Evolutionary conservation across 2,888 invertebrate species (phyloP).

Genomic region (Drosophila subquinaria): DNA sequence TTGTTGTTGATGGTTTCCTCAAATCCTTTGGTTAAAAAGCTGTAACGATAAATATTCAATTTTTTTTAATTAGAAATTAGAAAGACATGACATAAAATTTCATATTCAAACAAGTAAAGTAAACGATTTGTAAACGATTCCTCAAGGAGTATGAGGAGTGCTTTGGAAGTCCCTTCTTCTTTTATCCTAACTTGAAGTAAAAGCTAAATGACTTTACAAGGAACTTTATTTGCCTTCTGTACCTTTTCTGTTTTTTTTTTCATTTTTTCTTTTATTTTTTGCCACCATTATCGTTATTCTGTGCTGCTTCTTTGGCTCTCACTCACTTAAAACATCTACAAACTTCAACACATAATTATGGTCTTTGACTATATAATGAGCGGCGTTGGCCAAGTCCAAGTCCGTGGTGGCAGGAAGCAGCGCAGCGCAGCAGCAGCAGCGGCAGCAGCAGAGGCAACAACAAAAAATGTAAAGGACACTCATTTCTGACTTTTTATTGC

Average conservation of each 20-base stretch:
- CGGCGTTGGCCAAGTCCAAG: conserved; percentile 68
- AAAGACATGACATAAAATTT: neutral
- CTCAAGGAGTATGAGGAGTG: conserved; percentile 13
- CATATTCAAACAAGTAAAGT: conserved; percentile 1
- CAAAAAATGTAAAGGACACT: conserved; percentile 75
- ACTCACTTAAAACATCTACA: conserved; percentile 71
- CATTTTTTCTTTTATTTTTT: conserved; percentile 9
- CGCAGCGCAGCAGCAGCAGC: conserved; percentile 19
- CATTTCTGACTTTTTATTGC: conserved; percentile 75
- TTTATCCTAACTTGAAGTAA: conserved; percentile 7
- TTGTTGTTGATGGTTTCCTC: conserved; percentile 51
- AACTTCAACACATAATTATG: conserved; percentile 82
- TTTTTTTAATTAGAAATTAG: conserved; percentile 3
- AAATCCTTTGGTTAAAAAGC: conserved; percentile 73
- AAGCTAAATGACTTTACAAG: conserved; percentile 37
- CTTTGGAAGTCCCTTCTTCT: conserved; percentile 1
- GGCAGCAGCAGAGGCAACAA: conserved; percentile 21
- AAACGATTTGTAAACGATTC: conserved; percentile 17
- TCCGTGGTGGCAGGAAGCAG: conserved; percentile 67
- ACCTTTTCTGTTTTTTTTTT: conserved; percentile 17
- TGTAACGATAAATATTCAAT: conserved; percentile 33
- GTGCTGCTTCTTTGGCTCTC: conserved; percentile 31
- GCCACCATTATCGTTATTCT: conserved; percentile 44
- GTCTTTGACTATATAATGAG: conserved; percentile 81
- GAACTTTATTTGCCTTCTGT: conserved; percentile 36